Evolutionary conservation across 1,140 invertebrate genomes (phyloP).

Genomic region (Andrena cerasifolii): DNA sequence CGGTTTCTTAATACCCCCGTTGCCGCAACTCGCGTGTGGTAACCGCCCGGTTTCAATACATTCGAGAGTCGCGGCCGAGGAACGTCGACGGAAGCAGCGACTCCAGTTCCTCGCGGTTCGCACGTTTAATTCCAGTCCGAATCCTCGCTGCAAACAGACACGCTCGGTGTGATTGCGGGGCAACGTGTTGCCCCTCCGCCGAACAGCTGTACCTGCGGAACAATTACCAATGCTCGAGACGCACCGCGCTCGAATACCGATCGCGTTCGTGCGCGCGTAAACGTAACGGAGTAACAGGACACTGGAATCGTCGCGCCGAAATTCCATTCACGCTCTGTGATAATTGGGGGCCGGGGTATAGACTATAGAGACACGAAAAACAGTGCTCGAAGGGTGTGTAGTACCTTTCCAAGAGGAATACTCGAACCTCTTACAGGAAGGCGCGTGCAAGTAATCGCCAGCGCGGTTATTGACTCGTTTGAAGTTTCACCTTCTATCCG

Average conservation of each 20-base stretch:
- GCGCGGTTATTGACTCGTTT: conserved; percentile 26
- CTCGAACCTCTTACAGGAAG: neutral
- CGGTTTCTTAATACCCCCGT: conserved; percentile 31
- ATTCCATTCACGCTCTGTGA: conserved; percentile 49
- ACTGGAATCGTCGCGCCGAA: conserved; percentile 32
- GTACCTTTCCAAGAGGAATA: neutral
- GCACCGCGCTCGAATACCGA: conserved; percentile 35
- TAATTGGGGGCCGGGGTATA: conserved; percentile 37
- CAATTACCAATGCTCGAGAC: conserved; percentile 13
- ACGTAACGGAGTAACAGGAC: conserved; percentile 58
- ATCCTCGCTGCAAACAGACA: no score
- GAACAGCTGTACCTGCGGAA: conserved; percentile 1
- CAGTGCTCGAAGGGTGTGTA: no score
- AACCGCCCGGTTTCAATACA: conserved; percentile 1
- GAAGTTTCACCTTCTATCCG: neutral
- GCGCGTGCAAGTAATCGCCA: conserved; percentile 6
- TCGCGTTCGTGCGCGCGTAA: conserved; percentile 16
- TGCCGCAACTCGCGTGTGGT: neutral
- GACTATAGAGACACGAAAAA: conserved; percentile 21
- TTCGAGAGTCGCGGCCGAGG: neutral
- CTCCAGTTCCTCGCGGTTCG: neutral
- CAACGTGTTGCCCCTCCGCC: neutral
- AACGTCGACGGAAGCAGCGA: neutral
- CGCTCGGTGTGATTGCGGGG: neutral
- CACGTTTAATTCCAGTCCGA: neutral